phyloP scores from a whole-genome alignment of 2,113 vertebrate genomes.

The Gasterosteus nipponicus region DNA sequence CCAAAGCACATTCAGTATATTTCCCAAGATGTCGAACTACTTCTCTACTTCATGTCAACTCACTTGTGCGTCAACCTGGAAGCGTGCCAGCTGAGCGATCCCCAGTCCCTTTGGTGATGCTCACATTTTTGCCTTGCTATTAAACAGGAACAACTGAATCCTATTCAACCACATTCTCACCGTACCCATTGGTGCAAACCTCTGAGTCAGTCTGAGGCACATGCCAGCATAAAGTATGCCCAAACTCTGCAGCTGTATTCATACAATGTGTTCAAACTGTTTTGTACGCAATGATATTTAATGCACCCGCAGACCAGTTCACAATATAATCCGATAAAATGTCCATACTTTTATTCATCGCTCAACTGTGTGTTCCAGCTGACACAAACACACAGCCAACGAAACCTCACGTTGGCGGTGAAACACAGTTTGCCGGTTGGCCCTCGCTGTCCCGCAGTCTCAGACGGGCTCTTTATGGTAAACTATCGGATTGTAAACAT shows the following conservation, averaged over 20 bases:
- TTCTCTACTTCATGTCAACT: neutral
- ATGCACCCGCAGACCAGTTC: conserved; percentile 24
- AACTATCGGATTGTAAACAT: conserved; percentile 99
- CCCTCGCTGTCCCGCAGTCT: conserved; percentile 92
- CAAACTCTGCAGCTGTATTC: conserved; percentile 20
- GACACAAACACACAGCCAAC: conserved; percentile 7
- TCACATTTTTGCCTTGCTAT: neutral
- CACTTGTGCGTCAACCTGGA: neutral
- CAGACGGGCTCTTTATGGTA: conserved; percentile 98
- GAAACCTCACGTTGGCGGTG: conserved; percentile 64
- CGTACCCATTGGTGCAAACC: neutral
- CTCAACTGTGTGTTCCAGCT: conserved; percentile 12
- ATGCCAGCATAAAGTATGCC: neutral
- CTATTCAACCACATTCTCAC: neutral
- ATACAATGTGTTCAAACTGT: conserved; percentile 4
- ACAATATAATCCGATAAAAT: conserved; percentile 35
- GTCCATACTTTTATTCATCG: conserved; percentile 13
- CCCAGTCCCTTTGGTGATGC: neutral
- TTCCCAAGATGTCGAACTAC: neutral
- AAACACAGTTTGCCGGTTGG: conserved; percentile 70
- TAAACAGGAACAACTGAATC: neutral
- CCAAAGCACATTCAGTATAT: neutral
- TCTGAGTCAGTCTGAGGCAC: neutral
- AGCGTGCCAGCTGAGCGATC: neutral
- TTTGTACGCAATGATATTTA: conserved; percentile 27